Base-by-base conservation (phyloP, 2,797 vertebrate species). In the Sebastes taczanowskii region DNA sequence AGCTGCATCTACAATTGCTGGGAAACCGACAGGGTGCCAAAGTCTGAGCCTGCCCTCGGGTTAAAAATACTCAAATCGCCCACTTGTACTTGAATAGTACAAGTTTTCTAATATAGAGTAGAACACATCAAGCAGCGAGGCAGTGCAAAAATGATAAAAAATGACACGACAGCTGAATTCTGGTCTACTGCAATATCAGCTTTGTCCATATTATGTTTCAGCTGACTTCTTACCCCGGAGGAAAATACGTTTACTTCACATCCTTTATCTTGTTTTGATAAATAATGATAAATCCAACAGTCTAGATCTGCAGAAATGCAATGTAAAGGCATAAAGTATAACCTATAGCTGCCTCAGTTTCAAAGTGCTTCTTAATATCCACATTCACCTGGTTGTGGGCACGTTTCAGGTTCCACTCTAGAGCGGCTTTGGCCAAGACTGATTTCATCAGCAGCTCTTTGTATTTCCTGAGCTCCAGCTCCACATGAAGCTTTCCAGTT, bases 361-460 rank as follows among this genome's bases (percentile, higher is more conserved):
- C 93, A 74, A 92, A 91, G 8, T 89, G 84, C 29, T 94, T 95
- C 77, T 94, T 95, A 88, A 96, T 94, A 88, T 96, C 96, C 81
- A 96, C 94, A 8, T 96, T 91, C 85, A 96, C 91, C 71, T 96
- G 95, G 81, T 95, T 95, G 38, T 91, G 71, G 49, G 64, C 20
- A 25, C 5, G 27, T 71, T 79, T 76, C n/a, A 74, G 46, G 42
- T 68, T 71, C 60, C 67, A 22, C 58, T 74, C 53, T 20, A 38
- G 11, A 59, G 16, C 14, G 2, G 42, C 53, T 80, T 70, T 92
- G 68, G 92, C 89, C 71, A 93, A 61, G 69, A 94, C 90, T 3
- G 94, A 95, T 74, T 94, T 94, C 23, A 92, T 81, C 83, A 95
- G 80, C 8, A 80, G 72, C 73, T 91, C 92, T 81, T 86, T 90